Evolutionary conservation across 1,140 invertebrate genomes (phyloP).

Genomic region (Brachionus koreanus): DNA sequence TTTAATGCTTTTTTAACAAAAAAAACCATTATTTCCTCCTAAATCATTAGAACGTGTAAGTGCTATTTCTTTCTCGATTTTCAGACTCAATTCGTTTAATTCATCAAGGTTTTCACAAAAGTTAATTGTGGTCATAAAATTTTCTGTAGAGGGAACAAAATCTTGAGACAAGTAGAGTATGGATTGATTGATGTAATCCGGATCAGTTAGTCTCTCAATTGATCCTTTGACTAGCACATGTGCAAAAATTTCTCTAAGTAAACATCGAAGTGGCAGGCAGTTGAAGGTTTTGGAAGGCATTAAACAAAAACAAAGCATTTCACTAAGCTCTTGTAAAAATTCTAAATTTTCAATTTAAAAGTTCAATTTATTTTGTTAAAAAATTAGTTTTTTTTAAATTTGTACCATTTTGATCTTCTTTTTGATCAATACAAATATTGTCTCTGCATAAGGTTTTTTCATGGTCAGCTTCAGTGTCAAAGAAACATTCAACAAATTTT

Average conservation of each 20-base stretch:
- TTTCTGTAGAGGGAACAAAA: conserved; percentile 5
- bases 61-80: conserved; percentile 74
- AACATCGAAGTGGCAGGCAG: neutral
- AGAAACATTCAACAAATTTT: conserved; percentile 64
- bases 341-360: conserved; percentile 62
- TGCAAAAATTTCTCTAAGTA: conserved; percentile 68
- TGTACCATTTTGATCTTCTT: conserved; percentile 60
- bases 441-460: conserved; percentile 68
- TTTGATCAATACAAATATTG: conserved; percentile 59
- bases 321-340: conserved; percentile 55
- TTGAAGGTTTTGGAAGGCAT: conserved; percentile 1
- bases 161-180: conserved; percentile 70
- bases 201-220: conserved; percentile 77
- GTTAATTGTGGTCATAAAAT: conserved; percentile 34
- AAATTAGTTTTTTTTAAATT: conserved; percentile 62
- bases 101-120: conserved; percentile 62
- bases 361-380: conserved; percentile 64
- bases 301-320: conserved; percentile 52
- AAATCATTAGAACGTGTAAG: conserved; percentile 72
- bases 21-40: conserved; percentile 70
- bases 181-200: conserved; percentile 87
- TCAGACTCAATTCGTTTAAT: conserved; percentile 71
- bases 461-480: conserved; percentile 79
- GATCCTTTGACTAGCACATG: conserved; percentile 74
- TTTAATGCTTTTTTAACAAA: conserved; percentile 12